A percentile compares a stretch with the other conserved stretches of the same genome.
Conservation (phyloP, 2,888 invertebrate species). For the Limnephilus rhombicus region DNA sequence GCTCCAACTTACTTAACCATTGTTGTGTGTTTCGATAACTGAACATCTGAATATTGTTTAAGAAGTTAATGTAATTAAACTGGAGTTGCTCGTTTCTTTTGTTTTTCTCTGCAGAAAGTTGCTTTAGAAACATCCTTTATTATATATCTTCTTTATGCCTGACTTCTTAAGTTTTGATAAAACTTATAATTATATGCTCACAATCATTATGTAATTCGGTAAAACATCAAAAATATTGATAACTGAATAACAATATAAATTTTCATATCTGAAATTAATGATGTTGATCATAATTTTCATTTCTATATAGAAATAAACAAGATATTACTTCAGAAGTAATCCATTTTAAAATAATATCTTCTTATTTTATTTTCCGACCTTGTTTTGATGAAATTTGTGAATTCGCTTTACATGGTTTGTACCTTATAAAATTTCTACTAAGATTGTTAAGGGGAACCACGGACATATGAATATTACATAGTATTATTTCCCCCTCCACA, state of each 20-base stretch:
- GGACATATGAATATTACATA: too few species aligned
- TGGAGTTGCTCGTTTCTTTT: too few species aligned
- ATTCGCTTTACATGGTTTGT: background rate
- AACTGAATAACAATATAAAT: background rate
- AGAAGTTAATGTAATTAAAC: too few species aligned
- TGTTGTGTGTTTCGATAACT: too few species aligned
- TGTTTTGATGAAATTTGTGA: background rate
- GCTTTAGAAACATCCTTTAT: background rate
- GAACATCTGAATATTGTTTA: too few species aligned
- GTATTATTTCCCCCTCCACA: too few species aligned
- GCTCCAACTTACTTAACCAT: too few species aligned
- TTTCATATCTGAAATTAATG: background rate
- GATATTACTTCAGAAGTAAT: background rate
- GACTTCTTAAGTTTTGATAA: background rate
- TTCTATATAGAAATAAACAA: background rate
- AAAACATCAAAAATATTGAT: background rate
- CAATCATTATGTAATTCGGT: background rate
- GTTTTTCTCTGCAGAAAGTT: background rate
- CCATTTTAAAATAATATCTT: background rate
- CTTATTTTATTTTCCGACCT: background rate
- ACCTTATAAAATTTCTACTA: background rate
- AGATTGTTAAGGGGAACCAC: too few species aligned
- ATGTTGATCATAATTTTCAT: background rate
- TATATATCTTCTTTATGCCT: background rate
- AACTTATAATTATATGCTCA: background rate